phyloP scores from a whole-genome alignment of 2,113 vertebrate species.

The Ursus arctos region DNA sequence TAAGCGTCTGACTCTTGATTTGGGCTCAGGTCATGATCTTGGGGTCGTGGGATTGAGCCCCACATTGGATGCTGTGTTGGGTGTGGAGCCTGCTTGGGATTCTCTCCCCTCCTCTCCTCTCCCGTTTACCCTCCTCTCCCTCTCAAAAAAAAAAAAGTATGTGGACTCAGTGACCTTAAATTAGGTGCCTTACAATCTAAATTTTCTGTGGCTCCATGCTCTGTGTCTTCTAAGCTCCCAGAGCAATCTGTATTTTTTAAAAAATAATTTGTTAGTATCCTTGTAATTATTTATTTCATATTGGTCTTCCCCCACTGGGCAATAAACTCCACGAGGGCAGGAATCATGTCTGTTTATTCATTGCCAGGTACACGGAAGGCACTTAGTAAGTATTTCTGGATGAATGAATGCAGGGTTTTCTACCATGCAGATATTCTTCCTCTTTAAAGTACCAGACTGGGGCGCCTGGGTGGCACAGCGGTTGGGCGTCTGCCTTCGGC shows the following conservation, averaged over 20 bases:
- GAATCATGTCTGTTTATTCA: not conserved
- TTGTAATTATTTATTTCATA: slow-evolving; percentile 9
- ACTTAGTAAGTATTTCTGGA: slow-evolving; percentile 3
- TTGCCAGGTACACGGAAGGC: not conserved
- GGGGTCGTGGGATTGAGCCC: not conserved
- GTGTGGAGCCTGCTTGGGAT: not conserved
- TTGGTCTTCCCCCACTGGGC: not conserved
- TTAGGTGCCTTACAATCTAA: not conserved
- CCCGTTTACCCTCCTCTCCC: not conserved
- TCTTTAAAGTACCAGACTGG: not conserved
- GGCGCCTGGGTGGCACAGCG: no score
- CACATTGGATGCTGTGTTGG: not conserved
- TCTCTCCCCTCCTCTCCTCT: not conserved
- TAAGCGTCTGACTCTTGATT: not conserved
- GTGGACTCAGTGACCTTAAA: not conserved
- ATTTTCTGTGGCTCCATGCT: not conserved
- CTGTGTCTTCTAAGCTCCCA: not conserved
- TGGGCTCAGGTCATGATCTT: not conserved
- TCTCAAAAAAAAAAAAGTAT: not conserved
- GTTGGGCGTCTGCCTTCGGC: no score
- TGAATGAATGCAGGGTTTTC: slow-evolving; percentile 18
- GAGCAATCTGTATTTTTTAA: not conserved
- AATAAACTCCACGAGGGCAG: not conserved
- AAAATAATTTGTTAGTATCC: not conserved
- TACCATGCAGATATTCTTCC: not conserved